phyloP scores from a whole-genome alignment of 2,888 invertebrate species.

The Pachycephus smyrnensis region DNA sequence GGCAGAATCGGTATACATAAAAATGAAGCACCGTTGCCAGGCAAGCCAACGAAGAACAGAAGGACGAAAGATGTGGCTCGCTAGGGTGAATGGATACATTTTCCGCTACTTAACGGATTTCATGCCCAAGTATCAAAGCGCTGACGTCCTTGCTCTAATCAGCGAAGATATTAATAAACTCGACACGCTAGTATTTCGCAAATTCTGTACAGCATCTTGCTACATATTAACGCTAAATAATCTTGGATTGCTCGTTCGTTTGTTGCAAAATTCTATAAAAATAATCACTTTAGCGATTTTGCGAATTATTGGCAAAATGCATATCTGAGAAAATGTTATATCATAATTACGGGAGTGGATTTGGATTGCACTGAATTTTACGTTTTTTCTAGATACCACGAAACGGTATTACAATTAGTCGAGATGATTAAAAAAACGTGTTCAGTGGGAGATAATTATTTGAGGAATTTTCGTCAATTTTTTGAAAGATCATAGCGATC shows the following conservation, averaged over 20 bases:
- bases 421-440: too few species aligned
- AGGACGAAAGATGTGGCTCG: slow-evolving; percentile 18
- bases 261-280: too few species aligned
- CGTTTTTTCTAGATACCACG: not conserved
- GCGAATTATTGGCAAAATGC: too few species aligned
- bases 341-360: not conserved
- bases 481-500: not conserved
- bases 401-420: not conserved
- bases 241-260: too few species aligned
- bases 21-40: slow-evolving; percentile 28
- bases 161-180: slow-evolving; percentile 27
- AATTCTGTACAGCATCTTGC: not conserved
- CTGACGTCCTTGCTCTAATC: slow-evolving; percentile 55
- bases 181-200: not conserved
- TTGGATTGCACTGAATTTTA: not conserved
- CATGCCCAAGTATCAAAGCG: slow-evolving; percentile 59
- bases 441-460: slow-evolving; percentile 13
- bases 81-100: slow-evolving; percentile 55
- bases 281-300: too few species aligned
- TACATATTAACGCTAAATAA: not conserved
- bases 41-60: not conserved
- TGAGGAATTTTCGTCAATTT: slow-evolving; percentile 31
- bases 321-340: too few species aligned
- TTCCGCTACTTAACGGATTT: slow-evolving; percentile 64
- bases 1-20: slow-evolving; percentile 53